phyloP scores from a whole-genome alignment of 53 echinoderm and acorn worm genomes.

The Henricia sp. region DNA sequence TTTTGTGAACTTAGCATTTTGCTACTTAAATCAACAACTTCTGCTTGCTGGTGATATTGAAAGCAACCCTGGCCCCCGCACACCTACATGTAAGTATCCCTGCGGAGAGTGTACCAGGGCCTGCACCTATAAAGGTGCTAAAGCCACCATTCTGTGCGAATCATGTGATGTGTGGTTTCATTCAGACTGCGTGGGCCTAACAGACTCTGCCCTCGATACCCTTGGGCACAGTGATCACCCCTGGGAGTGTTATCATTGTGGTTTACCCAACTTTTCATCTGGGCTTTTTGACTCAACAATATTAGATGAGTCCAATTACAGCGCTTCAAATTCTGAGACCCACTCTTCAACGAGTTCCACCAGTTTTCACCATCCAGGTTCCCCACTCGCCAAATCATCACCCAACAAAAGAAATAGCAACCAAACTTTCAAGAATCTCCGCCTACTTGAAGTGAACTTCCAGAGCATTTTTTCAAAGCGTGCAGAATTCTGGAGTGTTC shows the following conservation, averaged over 20 bases:
- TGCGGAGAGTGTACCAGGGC: conserved; percentile 28
- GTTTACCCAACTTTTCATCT: conserved; percentile 42
- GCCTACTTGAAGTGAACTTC: no score
- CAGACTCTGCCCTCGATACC: neutral
- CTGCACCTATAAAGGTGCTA: conserved; percentile 42
- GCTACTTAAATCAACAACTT: no score
- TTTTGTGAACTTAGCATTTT: no score
- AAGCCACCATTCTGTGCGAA: conserved; percentile 49
- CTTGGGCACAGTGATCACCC: conserved; percentile 31
- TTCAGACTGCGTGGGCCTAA: conserved; percentile 12
- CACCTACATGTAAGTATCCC: conserved; percentile 8
- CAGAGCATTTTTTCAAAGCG: no score
- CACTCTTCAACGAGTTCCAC: no score
- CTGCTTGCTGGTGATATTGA: conserved; percentile 9
- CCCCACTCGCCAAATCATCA: no score
- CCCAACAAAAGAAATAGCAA: no score
- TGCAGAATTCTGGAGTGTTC: no score
- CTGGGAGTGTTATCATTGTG: conserved; percentile 48
- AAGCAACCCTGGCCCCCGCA: conserved; percentile 8
- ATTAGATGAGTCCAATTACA: no score
- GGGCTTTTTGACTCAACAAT: conserved; percentile 34
- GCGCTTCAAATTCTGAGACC: no score
- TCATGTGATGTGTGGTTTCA: conserved; percentile 23
- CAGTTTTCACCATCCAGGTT: no score
- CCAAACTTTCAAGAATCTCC: no score